Evolutionary conservation across 2,113 vertebrate species (phyloP).

Genomic region (Malaclemys terrapin): DNA sequence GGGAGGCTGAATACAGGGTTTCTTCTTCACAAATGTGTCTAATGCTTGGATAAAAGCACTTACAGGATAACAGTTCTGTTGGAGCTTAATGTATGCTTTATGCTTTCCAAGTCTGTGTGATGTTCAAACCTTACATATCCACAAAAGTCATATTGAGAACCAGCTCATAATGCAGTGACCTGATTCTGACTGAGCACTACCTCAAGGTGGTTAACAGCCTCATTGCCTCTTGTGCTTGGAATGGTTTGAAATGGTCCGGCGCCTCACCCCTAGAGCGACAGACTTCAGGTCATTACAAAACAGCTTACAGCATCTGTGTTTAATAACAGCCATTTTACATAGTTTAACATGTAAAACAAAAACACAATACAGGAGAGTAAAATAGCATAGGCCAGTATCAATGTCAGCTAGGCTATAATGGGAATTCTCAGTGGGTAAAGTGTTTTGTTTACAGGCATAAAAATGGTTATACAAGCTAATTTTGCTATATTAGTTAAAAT

Average conservation of each 20-base stretch:
- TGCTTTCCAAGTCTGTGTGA: background rate
- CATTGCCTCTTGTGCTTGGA: background rate
- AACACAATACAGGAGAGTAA: background rate
- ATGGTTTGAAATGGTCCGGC: background rate
- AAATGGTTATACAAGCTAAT: background rate
- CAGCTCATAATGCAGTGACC: background rate
- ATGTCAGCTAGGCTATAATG: background rate
- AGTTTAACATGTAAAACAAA: background rate
- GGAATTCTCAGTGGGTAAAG: background rate
- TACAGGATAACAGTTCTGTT: background rate
- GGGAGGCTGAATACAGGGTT: background rate
- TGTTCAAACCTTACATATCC: background rate
- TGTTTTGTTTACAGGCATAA: background rate
- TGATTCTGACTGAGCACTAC: background rate
- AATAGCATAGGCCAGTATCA: background rate
- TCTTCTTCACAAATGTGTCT: background rate
- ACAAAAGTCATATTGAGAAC: background rate
- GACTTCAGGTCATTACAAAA: background rate
- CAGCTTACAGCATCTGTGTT: background rate
- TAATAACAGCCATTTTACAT: background rate
- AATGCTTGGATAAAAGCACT: background rate
- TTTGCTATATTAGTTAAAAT: background rate
- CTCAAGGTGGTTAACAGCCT: background rate
- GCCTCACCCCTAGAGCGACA: background rate
- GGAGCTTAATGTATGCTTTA: background rate